phyloP scores from a whole-genome alignment of 2,113 vertebrate species.

The Myrmecobius fasciatus region DNA sequence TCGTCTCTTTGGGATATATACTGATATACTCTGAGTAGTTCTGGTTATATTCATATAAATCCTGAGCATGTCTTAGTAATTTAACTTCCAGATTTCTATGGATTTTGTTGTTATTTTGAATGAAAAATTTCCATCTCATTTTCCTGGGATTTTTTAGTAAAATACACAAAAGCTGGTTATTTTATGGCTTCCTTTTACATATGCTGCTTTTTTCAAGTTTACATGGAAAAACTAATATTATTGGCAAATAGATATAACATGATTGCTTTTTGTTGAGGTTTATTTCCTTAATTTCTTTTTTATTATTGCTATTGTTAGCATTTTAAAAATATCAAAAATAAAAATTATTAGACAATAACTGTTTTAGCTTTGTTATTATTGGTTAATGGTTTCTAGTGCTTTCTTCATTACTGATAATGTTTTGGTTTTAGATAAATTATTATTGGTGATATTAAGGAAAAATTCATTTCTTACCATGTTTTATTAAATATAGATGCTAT shows the following conservation, averaged over 20 bases:
- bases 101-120: background rate
- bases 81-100: background rate
- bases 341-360: background rate
- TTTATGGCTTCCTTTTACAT: background rate
- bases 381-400: no score
- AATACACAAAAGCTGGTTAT: background rate
- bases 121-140: background rate
- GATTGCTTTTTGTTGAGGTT: background rate
- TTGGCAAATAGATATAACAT: background rate
- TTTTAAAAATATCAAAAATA: background rate
- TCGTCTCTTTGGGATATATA: background rate
- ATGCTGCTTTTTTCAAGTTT: background rate
- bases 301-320: background rate
- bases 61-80: background rate
- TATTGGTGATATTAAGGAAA: background rate
- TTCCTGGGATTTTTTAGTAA: background rate
- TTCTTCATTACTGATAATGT: background rate
- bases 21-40: background rate
- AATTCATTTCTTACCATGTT: background rate
- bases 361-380: background rate
- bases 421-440: background rate
- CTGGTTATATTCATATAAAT: no score
- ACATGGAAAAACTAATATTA: no score
- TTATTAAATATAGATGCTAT: background rate
- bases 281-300: background rate